Conservation (phyloP, 2,888 invertebrate species). For the Andrena trimmerana region DNA sequence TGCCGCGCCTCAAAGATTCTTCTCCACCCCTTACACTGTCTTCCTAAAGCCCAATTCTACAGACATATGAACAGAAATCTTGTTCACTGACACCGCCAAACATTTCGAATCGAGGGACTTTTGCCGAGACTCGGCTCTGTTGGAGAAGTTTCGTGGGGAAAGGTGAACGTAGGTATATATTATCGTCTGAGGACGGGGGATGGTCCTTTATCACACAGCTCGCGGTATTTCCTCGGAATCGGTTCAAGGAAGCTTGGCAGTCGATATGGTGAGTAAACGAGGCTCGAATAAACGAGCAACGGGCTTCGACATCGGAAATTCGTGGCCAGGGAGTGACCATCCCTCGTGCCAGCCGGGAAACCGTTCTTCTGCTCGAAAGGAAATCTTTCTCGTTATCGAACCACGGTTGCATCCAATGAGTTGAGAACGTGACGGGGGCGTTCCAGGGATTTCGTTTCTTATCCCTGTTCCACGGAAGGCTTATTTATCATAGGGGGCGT, state of each 20-base stretch:
- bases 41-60: no score
- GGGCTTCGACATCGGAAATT: slow-evolving; percentile 61
- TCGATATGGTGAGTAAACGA: slow-evolving; percentile 42
- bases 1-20: neutral
- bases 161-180: slow-evolving; percentile 1
- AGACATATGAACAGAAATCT: no score
- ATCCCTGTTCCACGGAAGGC: neutral
- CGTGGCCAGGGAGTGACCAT: slow-evolving; percentile 60
- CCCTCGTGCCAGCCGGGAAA: slow-evolving; percentile 46
- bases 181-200: slow-evolving; percentile 16
- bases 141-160: neutral
- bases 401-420: slow-evolving; percentile 62
- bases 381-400: slow-evolving; percentile 70
- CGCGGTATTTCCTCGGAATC: slow-evolving; percentile 27
- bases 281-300: slow-evolving; percentile 43
- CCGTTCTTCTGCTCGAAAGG: slow-evolving; percentile 60
- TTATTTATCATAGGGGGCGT: slow-evolving; percentile 5
- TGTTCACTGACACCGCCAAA: neutral
- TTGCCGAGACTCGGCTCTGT: neutral
- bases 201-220: slow-evolving; percentile 28
- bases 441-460: slow-evolving; percentile 22
- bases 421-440: slow-evolving; percentile 67
- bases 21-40: neutral
- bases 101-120: neutral
- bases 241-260: slow-evolving; percentile 46